Conservation (phyloP, 2,888 invertebrate species). For the Strigamia transsilvanica region DNA sequence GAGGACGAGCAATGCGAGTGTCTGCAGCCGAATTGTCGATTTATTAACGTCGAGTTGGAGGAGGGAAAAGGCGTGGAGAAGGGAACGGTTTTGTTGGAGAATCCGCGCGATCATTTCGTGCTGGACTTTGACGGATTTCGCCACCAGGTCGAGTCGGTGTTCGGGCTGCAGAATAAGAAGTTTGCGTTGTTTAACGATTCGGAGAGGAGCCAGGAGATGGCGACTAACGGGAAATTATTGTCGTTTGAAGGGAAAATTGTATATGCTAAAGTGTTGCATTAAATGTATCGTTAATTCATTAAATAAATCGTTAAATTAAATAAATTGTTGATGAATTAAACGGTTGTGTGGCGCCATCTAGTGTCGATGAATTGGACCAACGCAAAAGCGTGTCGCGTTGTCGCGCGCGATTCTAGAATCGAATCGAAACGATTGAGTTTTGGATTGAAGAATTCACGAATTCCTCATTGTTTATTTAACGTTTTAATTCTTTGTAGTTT, state of each 20-base stretch:
- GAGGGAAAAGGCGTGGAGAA: background rate
- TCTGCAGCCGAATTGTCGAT: background rate
- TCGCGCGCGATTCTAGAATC: no score
- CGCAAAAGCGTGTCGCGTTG: no score
- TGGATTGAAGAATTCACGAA: no score
- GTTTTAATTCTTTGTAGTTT: no score
- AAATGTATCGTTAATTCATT: no score
- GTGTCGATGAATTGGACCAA: no score
- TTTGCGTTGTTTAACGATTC: background rate
- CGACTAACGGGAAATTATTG: constrained; percentile 2
- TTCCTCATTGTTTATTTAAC: no score
- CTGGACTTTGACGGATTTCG: constrained; percentile 12
- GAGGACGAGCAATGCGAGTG: background rate
- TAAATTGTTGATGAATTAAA: no score
- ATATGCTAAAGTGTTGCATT: background rate
- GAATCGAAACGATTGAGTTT: no score
- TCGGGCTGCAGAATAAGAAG: background rate
- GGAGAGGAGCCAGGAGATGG: background rate
- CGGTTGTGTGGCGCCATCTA: no score
- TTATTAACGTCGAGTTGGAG: constrained; percentile 16
- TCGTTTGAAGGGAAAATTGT: background rate
- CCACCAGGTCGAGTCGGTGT: constrained; percentile 6
- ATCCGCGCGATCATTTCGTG: background rate
- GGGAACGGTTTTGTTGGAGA: constrained; percentile 24
- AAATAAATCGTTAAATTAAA: no score